phyloP scores from a whole-genome alignment of 1,140 invertebrate species.

The Sesamia nonagrioides region DNA sequence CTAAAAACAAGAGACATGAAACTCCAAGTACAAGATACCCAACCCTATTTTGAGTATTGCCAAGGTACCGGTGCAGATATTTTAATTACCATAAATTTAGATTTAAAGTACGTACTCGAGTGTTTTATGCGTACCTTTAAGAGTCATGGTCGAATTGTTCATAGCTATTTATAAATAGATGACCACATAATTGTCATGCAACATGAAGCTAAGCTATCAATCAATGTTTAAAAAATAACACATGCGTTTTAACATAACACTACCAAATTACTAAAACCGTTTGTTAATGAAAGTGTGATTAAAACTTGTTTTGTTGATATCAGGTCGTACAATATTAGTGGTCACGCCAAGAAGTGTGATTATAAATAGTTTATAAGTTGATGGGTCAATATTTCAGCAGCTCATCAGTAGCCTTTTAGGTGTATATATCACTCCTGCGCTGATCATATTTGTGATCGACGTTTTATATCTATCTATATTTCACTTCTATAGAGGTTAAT shows the following conservation, averaged over 20 bases:
- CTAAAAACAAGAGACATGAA: no score
- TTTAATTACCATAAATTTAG: constrained; percentile 67
- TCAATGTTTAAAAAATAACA: constrained; percentile 44
- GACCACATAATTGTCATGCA: constrained; percentile 59
- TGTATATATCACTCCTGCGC: constrained; percentile 28
- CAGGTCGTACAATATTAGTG: constrained; percentile 8
- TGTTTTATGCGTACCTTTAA: constrained; percentile 57
- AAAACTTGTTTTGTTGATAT: constrained; percentile 19
- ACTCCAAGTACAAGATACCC: constrained; percentile 5
- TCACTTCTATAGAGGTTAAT: no score
- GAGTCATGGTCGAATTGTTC: constrained; percentile 53
- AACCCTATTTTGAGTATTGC: constrained; percentile 21
- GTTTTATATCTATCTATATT: no score
- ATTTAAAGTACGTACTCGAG: constrained; percentile 62
- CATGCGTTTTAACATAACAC: constrained; percentile 12
- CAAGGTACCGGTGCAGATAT: constrained; percentile 57
- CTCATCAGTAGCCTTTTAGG: constrained; percentile 35
- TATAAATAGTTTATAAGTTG: constrained; percentile 30
- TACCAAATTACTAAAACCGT: constrained; percentile 18
- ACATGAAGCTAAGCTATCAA: constrained; percentile 25
- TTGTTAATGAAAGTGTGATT: constrained; percentile 4
- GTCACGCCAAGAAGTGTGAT: constrained; percentile 15
- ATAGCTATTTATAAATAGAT: constrained; percentile 66
- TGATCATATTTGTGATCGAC: constrained; percentile 7
- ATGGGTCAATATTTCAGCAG: constrained; percentile 33